Conservation (phyloP, 2,797 vertebrate species). For the Crocodylus rhombifer region DNA sequence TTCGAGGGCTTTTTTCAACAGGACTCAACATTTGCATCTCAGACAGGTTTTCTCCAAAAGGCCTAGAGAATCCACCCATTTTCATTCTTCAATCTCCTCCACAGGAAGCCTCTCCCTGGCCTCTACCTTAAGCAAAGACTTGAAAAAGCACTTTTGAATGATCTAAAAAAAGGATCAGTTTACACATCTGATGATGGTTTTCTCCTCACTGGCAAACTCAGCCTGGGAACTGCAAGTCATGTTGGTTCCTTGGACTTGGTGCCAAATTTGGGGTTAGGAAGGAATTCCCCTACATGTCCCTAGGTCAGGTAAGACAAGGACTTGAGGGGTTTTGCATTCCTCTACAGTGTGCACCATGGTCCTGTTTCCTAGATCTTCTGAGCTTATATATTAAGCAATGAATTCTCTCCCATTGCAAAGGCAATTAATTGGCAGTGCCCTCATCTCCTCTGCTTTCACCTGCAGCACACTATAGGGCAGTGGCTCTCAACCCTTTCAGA, state of each 20-base stretch:
- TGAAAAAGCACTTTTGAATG: conserved; percentile 27
- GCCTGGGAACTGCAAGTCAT: not conserved
- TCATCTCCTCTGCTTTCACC: no score
- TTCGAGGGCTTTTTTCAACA: not conserved
- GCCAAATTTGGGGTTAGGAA: no score
- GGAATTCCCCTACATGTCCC: no score
- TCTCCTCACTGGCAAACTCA: not conserved
- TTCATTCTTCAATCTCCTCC: conserved; percentile 28
- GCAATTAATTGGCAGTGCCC: no score
- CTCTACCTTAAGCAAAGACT: conserved; percentile 12
- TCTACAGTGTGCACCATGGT: no score
- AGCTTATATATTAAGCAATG: no score
- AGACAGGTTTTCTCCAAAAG: not conserved
- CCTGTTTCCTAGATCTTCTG: no score
- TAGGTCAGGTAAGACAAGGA: no score
- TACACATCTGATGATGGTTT: conserved; percentile 54
- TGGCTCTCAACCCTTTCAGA: no score
- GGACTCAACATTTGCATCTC: not conserved
- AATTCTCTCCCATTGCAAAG: no score
- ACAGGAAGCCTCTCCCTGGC: conserved; percentile 32
- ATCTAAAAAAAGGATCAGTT: conserved; percentile 18
- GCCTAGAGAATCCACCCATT: not conserved
- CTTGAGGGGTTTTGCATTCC: no score
- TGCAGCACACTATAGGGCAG: no score
- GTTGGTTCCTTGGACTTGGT: not conserved